Conservation (phyloP, 2,113 vertebrate species). For the Crotophaga sulcirostris region DNA sequence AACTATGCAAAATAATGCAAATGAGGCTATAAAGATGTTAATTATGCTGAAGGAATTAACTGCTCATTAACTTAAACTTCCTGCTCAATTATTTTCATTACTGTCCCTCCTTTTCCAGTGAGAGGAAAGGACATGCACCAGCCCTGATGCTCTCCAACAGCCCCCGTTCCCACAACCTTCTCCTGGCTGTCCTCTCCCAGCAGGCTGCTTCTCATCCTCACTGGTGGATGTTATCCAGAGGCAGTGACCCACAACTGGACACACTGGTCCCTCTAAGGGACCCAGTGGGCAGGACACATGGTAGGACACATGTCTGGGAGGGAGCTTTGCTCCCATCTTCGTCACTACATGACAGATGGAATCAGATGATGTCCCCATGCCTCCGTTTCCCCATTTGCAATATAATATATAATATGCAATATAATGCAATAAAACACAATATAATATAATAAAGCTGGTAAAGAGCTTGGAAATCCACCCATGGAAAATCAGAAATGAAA, state of each 20-base stretch:
- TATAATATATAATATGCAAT: no score
- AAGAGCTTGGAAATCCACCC: not conserved
- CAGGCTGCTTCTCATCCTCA: not conserved
- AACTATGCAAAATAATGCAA: constrained; percentile 36
- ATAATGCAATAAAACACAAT: no score
- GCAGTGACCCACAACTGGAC: not conserved
- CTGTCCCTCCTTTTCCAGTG: not conserved
- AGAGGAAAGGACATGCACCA: not conserved
- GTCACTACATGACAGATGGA: not conserved
- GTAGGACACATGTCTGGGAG: fast-evolving
- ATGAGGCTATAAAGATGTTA: constrained; percentile 14
- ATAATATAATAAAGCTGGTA: not conserved
- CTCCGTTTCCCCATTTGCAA: not conserved
- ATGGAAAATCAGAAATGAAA: not conserved
- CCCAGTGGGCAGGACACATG: not conserved
- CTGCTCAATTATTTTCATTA: constrained; percentile 13
- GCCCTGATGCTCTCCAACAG: fast-evolving
- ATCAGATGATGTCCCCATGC: fast-evolving
- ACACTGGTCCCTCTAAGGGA: not conserved
- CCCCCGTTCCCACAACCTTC: not conserved
- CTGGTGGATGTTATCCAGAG: not conserved
- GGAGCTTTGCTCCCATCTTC: not conserved
- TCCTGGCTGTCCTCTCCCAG: not conserved
- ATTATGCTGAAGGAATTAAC: constrained; percentile 45
- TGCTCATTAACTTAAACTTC: constrained; percentile 51